Conservation (phyloP, 2,113 vertebrate species). For the Centropristis striata region DNA sequence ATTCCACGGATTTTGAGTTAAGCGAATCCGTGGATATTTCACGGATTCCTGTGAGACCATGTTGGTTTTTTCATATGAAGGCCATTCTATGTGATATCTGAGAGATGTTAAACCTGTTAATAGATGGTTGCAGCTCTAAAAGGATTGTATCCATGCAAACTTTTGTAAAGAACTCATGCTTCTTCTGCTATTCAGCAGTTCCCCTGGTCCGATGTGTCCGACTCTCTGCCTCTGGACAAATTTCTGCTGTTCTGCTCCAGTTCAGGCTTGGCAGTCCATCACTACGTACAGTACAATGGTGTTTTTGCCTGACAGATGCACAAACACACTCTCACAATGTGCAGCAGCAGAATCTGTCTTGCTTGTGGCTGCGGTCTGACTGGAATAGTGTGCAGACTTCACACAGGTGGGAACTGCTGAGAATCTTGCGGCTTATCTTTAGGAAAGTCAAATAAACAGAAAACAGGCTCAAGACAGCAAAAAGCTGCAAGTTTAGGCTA, state of each 20-base stretch:
- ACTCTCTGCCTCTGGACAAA: conserved; percentile 8
- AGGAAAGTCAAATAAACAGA: background rate
- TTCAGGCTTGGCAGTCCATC: conserved; percentile 4
- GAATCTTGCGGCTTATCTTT: background rate
- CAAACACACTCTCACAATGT: background rate
- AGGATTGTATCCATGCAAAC: background rate
- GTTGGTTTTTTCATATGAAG: background rate
- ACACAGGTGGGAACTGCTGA: background rate
- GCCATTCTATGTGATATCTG: background rate
- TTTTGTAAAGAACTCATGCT: background rate
- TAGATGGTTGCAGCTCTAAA: background rate
- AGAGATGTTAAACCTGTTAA: background rate
- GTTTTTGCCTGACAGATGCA: conserved; percentile 15
- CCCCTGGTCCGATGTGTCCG: background rate
- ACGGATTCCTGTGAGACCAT: too few relatives aligned
- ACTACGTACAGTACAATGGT: background rate
- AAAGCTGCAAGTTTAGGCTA: background rate
- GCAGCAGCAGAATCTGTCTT: background rate
- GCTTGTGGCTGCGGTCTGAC: background rate
- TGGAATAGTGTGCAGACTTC: background rate
- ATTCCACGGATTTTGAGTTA: too few relatives aligned
- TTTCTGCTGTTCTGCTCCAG: background rate
- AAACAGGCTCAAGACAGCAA: background rate
- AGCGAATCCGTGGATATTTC: too few relatives aligned
- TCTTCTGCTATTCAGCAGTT: background rate